phyloP scores from a whole-genome alignment of 1,140 invertebrate genomes.

The Saccostrea glomerata region DNA sequence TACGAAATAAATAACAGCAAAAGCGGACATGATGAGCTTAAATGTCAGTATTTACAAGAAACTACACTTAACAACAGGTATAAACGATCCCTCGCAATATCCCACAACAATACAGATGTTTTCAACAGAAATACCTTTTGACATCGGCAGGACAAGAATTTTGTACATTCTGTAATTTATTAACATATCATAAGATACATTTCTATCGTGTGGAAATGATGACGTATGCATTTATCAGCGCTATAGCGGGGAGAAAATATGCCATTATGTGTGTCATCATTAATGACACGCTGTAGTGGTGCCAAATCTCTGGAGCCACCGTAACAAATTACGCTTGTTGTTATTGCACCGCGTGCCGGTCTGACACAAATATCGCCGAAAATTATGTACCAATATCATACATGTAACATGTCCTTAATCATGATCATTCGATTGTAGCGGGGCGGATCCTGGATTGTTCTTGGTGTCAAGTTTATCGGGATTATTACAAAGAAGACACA shows the following conservation, averaged over 20 bases:
- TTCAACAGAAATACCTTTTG: background rate
- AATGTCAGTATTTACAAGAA: background rate
- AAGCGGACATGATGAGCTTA: background rate
- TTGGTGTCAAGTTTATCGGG: too few relatives aligned
- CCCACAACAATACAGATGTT: background rate
- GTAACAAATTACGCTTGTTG: slow-evolving; percentile 24
- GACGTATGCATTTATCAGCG: background rate
- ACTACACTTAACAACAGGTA: background rate
- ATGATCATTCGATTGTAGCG: too few relatives aligned
- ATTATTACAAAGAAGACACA: too few relatives aligned
- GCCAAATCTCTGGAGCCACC: background rate
- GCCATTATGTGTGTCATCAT: slow-evolving; percentile 4
- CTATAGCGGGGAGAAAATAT: background rate
- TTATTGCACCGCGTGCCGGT: background rate
- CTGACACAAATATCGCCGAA: background rate
- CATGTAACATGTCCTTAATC: too few relatives aligned
- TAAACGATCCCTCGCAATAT: background rate
- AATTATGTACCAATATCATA: background rate
- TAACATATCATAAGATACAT: slow-evolving; percentile 29
- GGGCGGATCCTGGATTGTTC: too few relatives aligned
- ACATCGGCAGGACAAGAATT: background rate
- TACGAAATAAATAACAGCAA: background rate
- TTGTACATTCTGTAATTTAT: slow-evolving; percentile 21
- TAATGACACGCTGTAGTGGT: background rate
- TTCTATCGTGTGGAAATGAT: slow-evolving; percentile 3